These are phyloP conservation scores for Nomada lathburiana DNA, from an alignment of 2,888 invertebrate species.

Conservation along the genomic window DNA sequence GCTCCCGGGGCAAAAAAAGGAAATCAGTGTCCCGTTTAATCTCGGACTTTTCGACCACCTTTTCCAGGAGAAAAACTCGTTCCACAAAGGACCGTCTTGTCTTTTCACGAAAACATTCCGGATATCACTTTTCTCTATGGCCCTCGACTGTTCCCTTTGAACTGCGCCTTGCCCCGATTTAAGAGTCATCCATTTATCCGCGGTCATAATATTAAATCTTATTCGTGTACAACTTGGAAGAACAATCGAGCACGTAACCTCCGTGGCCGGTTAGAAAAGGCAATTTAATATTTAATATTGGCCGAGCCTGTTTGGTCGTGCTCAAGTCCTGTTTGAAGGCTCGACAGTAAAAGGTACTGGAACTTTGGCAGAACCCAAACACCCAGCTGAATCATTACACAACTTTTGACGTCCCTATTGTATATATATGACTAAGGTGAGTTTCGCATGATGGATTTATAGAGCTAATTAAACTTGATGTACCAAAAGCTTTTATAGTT, in stretches of 20 bases:
- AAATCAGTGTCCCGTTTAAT: conserved; percentile 24
- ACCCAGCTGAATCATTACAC: not conserved
- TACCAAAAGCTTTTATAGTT: not conserved
- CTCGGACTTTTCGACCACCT: not conserved
- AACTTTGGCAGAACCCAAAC: not conserved
- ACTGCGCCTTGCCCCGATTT: not conserved
- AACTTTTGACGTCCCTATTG: not conserved
- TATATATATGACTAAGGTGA: conserved; percentile 13
- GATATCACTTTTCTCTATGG: conserved; percentile 12
- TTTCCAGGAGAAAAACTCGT: conserved; percentile 1
- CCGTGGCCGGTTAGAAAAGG: not conserved
- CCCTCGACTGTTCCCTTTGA: conserved; percentile 15
- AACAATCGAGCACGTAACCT: not conserved
- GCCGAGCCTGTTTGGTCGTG: not conserved
- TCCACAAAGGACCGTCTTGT: not conserved
- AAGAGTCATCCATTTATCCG: not conserved
- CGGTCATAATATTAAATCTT: conserved; percentile 18
- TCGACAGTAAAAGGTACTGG: not conserved
- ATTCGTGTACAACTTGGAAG: not conserved
- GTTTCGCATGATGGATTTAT: conserved; percentile 4
- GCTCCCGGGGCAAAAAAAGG: not conserved
- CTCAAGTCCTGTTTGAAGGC: not conserved
- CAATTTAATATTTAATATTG: not conserved
- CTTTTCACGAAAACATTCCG: not conserved
- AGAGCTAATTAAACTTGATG: conserved; percentile 9